Percentiles rank a stretch among this genome's conserved stretches.
phyloP scores from a whole-genome alignment of 1,140 invertebrate species.

The Drosophila suzukii region DNA sequence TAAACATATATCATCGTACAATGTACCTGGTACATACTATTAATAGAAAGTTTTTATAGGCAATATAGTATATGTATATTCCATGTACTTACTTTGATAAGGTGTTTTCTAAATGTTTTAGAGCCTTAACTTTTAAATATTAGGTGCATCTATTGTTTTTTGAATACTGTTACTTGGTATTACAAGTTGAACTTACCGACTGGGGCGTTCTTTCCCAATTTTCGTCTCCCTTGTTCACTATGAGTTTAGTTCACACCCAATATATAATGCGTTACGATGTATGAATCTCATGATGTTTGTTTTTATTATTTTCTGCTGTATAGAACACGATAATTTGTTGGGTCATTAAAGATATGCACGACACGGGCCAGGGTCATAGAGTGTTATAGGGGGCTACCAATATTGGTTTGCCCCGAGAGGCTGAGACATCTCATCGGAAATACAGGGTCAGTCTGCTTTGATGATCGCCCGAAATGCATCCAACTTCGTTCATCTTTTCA shows the following conservation, averaged over 20 bases:
- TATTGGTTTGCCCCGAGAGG: conserved; percentile 13
- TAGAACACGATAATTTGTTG: conserved; percentile 76
- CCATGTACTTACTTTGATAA: too few relatives aligned
- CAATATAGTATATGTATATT: too few relatives aligned
- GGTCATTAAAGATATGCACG: conserved; percentile 59
- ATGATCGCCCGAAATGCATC: conserved; percentile 39
- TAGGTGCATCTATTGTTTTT: too few relatives aligned
- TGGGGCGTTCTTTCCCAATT: too few relatives aligned
- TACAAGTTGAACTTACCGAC: too few relatives aligned
- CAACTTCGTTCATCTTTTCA: not conserved
- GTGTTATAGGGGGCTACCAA: conserved; percentile 13
- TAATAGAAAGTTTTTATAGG: too few relatives aligned
- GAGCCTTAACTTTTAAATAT: too few relatives aligned
- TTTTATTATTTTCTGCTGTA: conserved; percentile 47
- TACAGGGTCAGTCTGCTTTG: conserved; percentile 11
- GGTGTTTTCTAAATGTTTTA: too few relatives aligned
- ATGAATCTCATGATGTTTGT: conserved; percentile 19
- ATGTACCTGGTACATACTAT: too few relatives aligned
- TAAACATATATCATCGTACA: too few relatives aligned
- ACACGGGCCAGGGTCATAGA: conserved; percentile 19
- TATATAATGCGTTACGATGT: conserved; percentile 48
- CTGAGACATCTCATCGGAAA: not conserved
- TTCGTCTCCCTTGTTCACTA: too few relatives aligned
- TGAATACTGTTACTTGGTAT: too few relatives aligned
- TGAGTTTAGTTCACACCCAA: conserved; percentile 43